phyloP scores from a whole-genome alignment of 1,140 invertebrate species.

The Orius insidiosus region DNA sequence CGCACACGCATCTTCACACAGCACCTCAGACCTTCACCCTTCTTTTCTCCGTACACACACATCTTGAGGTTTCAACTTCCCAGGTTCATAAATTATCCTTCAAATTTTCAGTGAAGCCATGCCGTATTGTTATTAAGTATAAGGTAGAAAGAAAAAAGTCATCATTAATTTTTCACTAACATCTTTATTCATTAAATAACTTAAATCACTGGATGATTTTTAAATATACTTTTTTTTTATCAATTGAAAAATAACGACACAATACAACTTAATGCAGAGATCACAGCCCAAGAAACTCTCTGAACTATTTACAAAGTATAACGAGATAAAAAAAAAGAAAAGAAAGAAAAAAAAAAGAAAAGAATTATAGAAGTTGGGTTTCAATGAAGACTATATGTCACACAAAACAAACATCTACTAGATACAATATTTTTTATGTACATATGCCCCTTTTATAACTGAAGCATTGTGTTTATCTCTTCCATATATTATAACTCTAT shows the following conservation, averaged over 20 bases:
- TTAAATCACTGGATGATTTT: conserved; percentile 23
- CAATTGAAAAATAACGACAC: conserved; percentile 22
- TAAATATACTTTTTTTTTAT: conserved; percentile 21
- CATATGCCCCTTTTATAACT: conserved; percentile 12
- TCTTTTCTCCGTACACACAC: too few species aligned
- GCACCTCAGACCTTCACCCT: too few species aligned
- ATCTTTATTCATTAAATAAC: conserved; percentile 23
- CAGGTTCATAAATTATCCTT: too few species aligned
- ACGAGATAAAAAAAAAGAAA: conserved; percentile 21
- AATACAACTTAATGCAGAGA: conserved; percentile 23
- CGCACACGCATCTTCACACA: too few species aligned
- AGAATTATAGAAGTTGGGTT: conserved; percentile 19
- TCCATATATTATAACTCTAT: conserved; percentile 17
- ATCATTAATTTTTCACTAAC: conserved; percentile 20
- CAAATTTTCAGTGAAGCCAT: too few species aligned
- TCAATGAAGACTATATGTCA: conserved; percentile 19
- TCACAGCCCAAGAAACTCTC: conserved; percentile 22
- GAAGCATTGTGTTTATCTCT: conserved; percentile 14
- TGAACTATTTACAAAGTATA: conserved; percentile 23
- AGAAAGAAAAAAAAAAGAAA: conserved; percentile 20
- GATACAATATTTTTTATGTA: conserved; percentile 17
- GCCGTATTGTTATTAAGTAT: too few species aligned
- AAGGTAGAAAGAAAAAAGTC: conserved; percentile 9
- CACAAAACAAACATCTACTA: conserved; percentile 21
- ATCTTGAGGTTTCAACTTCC: too few species aligned